Base-by-base conservation (phyloP, 2,888 invertebrate species). In the Acanthopleura granulata region DNA sequence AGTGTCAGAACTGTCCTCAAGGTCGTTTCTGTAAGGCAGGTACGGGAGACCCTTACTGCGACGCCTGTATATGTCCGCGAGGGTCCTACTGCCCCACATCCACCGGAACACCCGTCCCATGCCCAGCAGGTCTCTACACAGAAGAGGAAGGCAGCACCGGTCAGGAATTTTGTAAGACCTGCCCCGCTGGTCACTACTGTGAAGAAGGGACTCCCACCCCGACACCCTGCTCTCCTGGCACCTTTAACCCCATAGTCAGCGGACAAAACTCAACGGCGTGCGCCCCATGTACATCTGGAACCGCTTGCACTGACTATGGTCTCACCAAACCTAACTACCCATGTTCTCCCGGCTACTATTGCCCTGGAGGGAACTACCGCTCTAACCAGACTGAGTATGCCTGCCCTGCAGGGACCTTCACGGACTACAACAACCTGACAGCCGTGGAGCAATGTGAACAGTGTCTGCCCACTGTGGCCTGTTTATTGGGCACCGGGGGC, bases 281-380 rank as follows among this genome's bases (percentile, higher is more conserved):
- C 77, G 74, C 73, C 9, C 76, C 82, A 3, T 89, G 89, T 78
- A 82, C 84, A 9, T 79, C 87, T 12, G 89, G 89, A 25, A 70
- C 75, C 69, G 86, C 88, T 11, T 89, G 89, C 78, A 88, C 88
- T 0, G 78, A 76, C 22, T 75, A 78, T 72, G 88, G 83, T 1
- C 82, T 89, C 0, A 82, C 86, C 3, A 75, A 80, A 69, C 87
- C 89, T 9, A 82, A 89, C 77, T 82, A 83, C 70, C 82, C 86
- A 0, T 89, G 89, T 76, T 82, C 84, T 15, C 86, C 87, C 15
- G 89, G 89, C 0, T 86, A 88, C 79, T 89, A 86, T 81, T 89
- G 89, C 76, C 89, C 88, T 0, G 87, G 85, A 9, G 87, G 87
- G 9, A 89, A 88, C 76, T 78, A 80, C 69, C 77, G 80, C 4